A percentile compares a stretch with the other conserved stretches of the same genome.
Evolutionary conservation across 2,797 vertebrate species (phyloP).

Genomic region (Molossus molossus): DNA sequence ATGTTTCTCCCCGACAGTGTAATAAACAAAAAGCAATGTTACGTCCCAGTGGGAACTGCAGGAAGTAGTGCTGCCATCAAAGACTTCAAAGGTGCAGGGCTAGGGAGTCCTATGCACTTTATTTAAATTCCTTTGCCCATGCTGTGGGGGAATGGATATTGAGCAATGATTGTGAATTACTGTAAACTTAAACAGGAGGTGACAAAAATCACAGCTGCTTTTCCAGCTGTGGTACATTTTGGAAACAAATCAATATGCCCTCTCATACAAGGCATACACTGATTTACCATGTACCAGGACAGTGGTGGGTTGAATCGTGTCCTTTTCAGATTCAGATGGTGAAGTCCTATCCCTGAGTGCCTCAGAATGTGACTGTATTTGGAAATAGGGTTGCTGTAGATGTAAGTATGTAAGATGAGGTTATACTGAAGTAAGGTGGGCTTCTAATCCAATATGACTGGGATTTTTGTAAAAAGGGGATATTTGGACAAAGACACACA

Average conservation of each 20-base stretch:
- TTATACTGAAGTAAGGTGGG: not conserved
- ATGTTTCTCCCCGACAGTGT: not conserved
- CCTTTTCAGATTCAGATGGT: not conserved
- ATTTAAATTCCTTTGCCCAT: not conserved
- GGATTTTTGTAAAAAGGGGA: not conserved
- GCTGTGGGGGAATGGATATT: not conserved
- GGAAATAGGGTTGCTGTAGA: not conserved
- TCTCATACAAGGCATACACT: not conserved
- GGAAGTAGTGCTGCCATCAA: not conserved
- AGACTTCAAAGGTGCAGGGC: not conserved
- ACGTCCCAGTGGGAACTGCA: not conserved
- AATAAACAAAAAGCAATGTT: not conserved
- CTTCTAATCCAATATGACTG: not conserved
- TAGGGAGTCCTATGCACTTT: not conserved
- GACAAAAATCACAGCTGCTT: not conserved
- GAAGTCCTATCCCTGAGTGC: not conserved
- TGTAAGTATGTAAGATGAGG: not conserved
- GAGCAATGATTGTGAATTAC: not conserved
- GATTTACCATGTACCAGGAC: not conserved
- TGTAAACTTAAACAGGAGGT: not conserved
- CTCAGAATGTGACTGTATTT: not conserved
- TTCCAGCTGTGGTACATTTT: constrained; percentile 6
- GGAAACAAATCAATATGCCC: not conserved
- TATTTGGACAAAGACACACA: not conserved
- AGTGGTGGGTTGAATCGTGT: not conserved